Evolutionary conservation across 2,797 vertebrate genomes (phyloP).

Genomic region (Craterocephalus amniculus): DNA sequence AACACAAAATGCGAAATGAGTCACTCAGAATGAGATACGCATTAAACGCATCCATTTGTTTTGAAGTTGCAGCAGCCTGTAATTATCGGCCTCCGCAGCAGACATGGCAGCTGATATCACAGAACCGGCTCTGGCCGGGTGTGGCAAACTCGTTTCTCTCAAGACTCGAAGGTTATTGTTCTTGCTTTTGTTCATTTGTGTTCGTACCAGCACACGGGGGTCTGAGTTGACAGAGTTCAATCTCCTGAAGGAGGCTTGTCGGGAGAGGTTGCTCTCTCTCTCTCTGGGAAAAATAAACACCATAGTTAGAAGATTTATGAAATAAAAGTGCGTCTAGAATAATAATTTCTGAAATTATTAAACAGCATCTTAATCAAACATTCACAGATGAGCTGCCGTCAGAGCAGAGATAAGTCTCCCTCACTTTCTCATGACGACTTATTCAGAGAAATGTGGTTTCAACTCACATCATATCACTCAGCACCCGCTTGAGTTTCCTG

Average conservation of each 20-base stretch:
- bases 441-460: background rate
- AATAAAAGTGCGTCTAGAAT: slow-evolving; percentile 5
- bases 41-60: slow-evolving; percentile 13
- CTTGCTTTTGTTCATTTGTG: slow-evolving; percentile 27
- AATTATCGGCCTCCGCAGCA: slow-evolving; percentile 44
- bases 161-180: slow-evolving; percentile 33
- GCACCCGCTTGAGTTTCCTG: slow-evolving; percentile 80
- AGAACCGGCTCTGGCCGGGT: slow-evolving; percentile 33
- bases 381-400: background rate
- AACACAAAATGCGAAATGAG: slow-evolving; percentile 11
- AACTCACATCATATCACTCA: slow-evolving; percentile 87
- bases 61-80: slow-evolving; percentile 48
- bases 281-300: slow-evolving; percentile 65
- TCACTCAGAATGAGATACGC: background rate
- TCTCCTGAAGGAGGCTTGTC: slow-evolving; percentile 82
- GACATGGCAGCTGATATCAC: slow-evolving; percentile 18
- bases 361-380: slow-evolving; percentile 11
- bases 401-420: background rate
- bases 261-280: slow-evolving; percentile 81
- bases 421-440: background rate
- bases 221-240: slow-evolving; percentile 83
- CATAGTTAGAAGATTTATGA: slow-evolving; percentile 22
- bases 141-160: slow-evolving; percentile 29
- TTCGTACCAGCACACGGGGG: slow-evolving; percentile 75
- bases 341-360: slow-evolving; percentile 19